Evolutionary conservation across 2,113 vertebrate genomes (phyloP).

Genomic region (Tragelaphus strepsiceros): DNA sequence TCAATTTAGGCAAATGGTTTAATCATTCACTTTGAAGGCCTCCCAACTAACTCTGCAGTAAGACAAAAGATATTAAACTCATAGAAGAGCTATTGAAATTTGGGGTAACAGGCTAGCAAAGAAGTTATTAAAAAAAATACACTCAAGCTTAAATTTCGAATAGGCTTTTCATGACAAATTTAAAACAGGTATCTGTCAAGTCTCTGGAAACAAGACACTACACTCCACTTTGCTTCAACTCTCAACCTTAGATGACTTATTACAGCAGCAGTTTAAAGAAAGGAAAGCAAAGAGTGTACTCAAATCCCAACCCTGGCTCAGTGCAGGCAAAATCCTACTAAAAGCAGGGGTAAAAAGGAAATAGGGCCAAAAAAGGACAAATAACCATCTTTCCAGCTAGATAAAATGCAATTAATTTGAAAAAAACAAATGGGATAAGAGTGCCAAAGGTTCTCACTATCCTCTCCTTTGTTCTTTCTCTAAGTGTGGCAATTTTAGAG

Average conservation of each 20-base stretch:
- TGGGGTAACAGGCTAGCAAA: neutral
- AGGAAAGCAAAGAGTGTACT: neutral
- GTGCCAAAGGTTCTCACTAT: neutral
- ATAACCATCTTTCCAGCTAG: neutral
- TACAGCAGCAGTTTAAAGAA: neutral
- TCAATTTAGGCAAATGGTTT: conserved; percentile 1
- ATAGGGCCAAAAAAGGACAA: neutral
- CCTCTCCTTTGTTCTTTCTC: neutral
- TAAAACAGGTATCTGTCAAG: conserved; percentile 36
- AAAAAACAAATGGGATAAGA: neutral
- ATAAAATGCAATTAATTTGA: conserved; percentile 35
- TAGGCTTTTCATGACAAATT: conserved; percentile 29
- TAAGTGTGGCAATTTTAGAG: neutral
- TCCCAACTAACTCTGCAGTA: conserved; percentile 4
- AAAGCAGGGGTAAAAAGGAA: neutral
- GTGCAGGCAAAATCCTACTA: conserved; percentile 40
- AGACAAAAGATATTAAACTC: neutral
- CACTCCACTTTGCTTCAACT: conserved; percentile 25
- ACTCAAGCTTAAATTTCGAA: neutral
- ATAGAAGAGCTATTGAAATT: neutral
- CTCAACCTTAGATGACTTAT: neutral
- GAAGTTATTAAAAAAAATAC: neutral
- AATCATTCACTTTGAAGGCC: neutral
- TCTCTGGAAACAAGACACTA: conserved; percentile 24
- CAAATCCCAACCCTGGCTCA: conserved; percentile 39